Base-by-base conservation (phyloP, 2,113 vertebrate genomes). In the Oreochromis aureus region DNA sequence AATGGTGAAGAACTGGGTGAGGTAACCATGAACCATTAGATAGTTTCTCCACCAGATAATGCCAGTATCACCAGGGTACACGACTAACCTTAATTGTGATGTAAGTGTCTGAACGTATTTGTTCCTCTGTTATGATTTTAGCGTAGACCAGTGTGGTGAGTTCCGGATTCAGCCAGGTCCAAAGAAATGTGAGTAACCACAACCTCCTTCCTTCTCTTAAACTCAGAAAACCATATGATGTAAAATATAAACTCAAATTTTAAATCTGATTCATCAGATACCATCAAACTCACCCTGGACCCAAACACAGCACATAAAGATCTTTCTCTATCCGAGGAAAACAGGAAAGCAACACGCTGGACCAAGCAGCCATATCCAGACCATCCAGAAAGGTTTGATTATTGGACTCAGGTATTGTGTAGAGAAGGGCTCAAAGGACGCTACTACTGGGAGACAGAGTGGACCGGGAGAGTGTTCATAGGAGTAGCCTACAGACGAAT, bases 371-470 rank as follows among this genome's bases (percentile, higher is more conserved):
- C 84, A 2, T 51, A 85, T 41, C 89, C 90, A 0, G 83, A 92
- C 19, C 93, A 83, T 80, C 84, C 83, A 2, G 93, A 94, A 1
- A 86, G 94, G 85, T 96, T 95, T 39, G 81, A 91, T 4, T 93
- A 48, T 84, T 90, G 91, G 89, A 71, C 36, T 4, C 94, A 96
- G 91, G 93, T 95, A 82, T 30, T 96, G 79, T 95, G 95, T 39
- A 61, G 0, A 11, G 82, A 96, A 89, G 87, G 89, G 7, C 48
- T 95, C 80, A 90, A 36, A 0, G 92, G 84, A 2, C 90, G 91
- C 76, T 91, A 79, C 84, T 96, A 95, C 88, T 95, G 95, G 95
- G 95, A 95, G 92, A 53, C 76, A 0, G 93, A 95, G 19, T 93
- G 94, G 91, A 80, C 30, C 1, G 93, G 93, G 2, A 87, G 89